Evolutionary conservation across 37 sponge, comb jelly and placozoan genomes (phyloP), one percentile per base, ranked within the genome.

Genomic region (Aphrocallistes beatrix): DNA sequence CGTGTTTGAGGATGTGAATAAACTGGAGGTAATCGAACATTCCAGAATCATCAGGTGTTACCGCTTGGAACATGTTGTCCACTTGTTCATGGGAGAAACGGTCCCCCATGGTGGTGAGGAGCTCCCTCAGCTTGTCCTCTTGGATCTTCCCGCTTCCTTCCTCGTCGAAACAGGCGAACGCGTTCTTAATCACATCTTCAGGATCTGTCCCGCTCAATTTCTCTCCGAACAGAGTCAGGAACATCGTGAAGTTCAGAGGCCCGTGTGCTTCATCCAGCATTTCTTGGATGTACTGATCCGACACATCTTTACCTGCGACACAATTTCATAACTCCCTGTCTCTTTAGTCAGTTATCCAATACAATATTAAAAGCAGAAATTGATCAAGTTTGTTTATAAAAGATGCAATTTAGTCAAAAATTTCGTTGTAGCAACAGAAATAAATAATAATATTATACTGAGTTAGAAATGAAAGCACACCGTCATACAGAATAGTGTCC

Each of bases 141-240:
- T 95, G 86, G 25, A 97, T 95, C 36, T 88, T 85, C 0, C 98
- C 98, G 25, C 92, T 89, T 23, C 94, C 96, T 40, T 95, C 98
- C 40, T 97, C 98, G 50, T 97, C 98, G 86, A 97, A 97, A 39
- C 93, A 93, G 36, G 94, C 95, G 88, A 97, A 97, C 1, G 98
- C 98, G 90, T 97, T 97, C 42, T 91, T 86, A 51, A 97, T 97
- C 37, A 97, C 98, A 86, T 97, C 98, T 82, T 97, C 98, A 0
- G 98, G 98, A 50, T 97, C 98, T 84, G 98, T 97, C 13, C 97
- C 87, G 34, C 75, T 60, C 34, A 60, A 13, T 30, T 60, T 60
- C 75, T 60, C 75, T 60, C 75, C 75, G 34, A 60, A 60, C 75
- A 60, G 75, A 60, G 75, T 60, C n/a, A 60, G 75, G 34, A 60